Evolutionary conservation across 2,797 vertebrate genomes (phyloP).

Genomic region (Argya squamiceps): DNA sequence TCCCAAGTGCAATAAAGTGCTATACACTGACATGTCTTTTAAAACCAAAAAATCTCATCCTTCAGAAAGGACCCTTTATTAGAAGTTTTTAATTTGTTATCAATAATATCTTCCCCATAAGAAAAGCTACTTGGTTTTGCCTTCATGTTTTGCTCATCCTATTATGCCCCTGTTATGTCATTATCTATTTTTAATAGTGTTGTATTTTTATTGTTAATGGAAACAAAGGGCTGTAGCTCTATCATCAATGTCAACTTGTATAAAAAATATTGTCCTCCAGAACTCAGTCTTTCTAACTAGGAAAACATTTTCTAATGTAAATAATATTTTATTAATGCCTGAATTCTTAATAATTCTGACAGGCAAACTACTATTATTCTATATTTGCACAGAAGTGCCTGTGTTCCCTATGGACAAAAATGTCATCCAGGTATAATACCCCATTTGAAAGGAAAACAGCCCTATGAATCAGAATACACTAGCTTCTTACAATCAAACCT

Average conservation of each 20-base stretch:
- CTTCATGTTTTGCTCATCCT: slow-evolving; percentile 13
- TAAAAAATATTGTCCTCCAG: slow-evolving; percentile 35
- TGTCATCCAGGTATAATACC: not conserved
- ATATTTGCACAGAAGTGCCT: not conserved
- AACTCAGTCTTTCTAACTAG: slow-evolving; percentile 29
- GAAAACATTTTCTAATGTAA: slow-evolving; percentile 53
- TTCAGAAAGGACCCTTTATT: not conserved
- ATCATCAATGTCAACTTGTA: slow-evolving; percentile 55
- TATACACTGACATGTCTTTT: not conserved
- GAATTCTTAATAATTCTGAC: slow-evolving; percentile 53
- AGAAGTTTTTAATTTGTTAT: slow-evolving; percentile 5
- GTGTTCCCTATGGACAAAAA: not conserved
- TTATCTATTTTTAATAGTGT: slow-evolving; percentile 27
- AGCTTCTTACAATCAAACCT: slow-evolving; percentile 23
- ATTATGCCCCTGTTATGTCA: slow-evolving; percentile 42
- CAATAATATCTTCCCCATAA: not conserved
- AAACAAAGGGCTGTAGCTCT: slow-evolving; percentile 42
- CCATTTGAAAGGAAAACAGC: slow-evolving; percentile 26
- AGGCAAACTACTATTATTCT: slow-evolving; percentile 19
- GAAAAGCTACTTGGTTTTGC: not conserved
- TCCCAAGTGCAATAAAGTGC: not conserved
- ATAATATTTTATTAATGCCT: slow-evolving; percentile 67
- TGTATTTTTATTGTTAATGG: slow-evolving; percentile 31
- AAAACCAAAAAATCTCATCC: not conserved
- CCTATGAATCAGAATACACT: not conserved